Evolutionary conservation across 2,113 vertebrate genomes (phyloP), one percentile per base, ranked within the genome.

Genomic region (Psettodes erumei): DNA sequence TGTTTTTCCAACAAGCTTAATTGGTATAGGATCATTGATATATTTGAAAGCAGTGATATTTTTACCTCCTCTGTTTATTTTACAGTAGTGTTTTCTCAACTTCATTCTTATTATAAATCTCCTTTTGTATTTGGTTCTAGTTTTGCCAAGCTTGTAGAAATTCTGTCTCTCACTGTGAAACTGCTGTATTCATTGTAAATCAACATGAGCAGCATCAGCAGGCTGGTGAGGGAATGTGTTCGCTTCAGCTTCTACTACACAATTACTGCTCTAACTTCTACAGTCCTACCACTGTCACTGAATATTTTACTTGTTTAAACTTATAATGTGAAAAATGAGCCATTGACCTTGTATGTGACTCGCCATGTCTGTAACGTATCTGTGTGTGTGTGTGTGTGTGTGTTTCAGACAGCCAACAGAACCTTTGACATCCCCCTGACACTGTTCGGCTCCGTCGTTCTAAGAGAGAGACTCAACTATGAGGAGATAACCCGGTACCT

Each of bases 341-440:
- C 11, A 3, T 28, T 45, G 5, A 56, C 23, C 11, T 10, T 61
- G 16, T 19, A 19, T 54, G 11, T 37, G 5, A 58, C 47, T 87
- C 19, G 45, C 19, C 16, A 5, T 53, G 32, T 74, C 30, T 77
- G 48, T 67, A 25, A 45, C 32, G 13, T 51, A 23, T 27, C 21
- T 51, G 48, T 51, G 48, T 25, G 23, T 28, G 25, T 62, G 42
- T 73, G 1, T 76, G 0, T 64, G 21, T 85, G 53, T 76, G 51
- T 77, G 38, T 86, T 87, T 62, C 94, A 99, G 98, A 91, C 93
- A 43, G 96, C 97, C 74, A 98, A 96, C 82, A 93, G 92, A 75
- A 99, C 97, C 61, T 99, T 99, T 86, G 96, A 96, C 92, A 99
- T 99, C 79, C 98, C 97, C 0, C 95, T 99, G 50, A 97, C 97